Evolutionary conservation across 2,113 vertebrate genomes (phyloP).

Genomic region (Cairina moschata): DNA sequence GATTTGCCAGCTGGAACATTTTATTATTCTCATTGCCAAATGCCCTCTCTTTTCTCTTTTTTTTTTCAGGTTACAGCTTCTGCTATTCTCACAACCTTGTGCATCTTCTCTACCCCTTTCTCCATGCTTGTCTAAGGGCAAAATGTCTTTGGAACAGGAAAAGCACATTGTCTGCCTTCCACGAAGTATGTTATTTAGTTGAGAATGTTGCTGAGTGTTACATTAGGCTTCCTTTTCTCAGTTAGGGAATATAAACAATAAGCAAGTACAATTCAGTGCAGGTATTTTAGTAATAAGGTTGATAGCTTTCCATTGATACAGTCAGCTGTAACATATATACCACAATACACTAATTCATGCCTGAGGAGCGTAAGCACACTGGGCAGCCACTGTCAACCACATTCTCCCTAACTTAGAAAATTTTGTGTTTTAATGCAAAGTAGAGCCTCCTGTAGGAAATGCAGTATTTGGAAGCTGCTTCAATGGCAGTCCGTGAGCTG

Average conservation of each 20-base stretch:
- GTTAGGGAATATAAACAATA: neutral
- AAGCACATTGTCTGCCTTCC: neutral
- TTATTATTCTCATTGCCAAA: neutral
- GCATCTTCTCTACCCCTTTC: neutral
- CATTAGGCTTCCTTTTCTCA: neutral
- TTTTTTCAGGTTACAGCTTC: constrained; percentile 21
- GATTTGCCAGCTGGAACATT: constrained; percentile 39
- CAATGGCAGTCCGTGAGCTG: neutral
- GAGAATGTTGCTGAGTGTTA: neutral
- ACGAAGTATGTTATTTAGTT: neutral
- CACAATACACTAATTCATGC: neutral
- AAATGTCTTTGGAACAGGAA: neutral
- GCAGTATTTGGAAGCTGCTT: constrained; percentile 34
- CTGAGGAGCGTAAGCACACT: neutral
- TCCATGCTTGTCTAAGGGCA: neutral
- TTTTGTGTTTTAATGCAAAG: neutral
- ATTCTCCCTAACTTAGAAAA: neutral
- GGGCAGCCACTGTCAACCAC: neutral
- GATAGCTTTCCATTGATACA: neutral
- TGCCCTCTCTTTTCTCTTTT: constrained; percentile 5
- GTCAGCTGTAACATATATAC: neutral
- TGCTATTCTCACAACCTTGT: neutral
- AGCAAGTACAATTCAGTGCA: neutral
- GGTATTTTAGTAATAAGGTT: neutral
- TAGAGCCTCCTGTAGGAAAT: neutral